A percentile compares a stretch with the other conserved stretches of the same genome.
These are phyloP conservation scores for Picus viridis DNA, from an alignment of 2,797 vertebrate genomes.

Conservation along the genomic window DNA sequence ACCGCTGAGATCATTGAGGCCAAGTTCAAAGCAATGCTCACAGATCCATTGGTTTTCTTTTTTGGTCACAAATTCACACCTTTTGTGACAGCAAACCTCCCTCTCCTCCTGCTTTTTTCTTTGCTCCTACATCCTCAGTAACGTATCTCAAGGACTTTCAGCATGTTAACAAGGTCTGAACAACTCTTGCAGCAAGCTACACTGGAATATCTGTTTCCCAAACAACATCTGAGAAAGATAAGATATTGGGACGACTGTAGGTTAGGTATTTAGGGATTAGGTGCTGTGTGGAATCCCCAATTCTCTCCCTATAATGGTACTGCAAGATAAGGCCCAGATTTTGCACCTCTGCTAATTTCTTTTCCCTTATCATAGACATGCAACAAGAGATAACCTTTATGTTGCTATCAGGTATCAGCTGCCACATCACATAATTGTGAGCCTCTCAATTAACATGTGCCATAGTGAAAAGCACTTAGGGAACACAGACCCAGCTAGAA, in stretches of 20 bases:
- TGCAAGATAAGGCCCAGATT: conserved; percentile 30
- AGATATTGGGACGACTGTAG: background rate
- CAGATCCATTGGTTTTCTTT: background rate
- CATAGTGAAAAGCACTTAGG: background rate
- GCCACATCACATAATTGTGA: background rate
- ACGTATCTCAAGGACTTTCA: background rate
- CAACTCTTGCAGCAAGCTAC: background rate
- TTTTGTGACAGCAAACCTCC: background rate
- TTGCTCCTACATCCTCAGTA: background rate
- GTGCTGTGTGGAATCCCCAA: background rate
- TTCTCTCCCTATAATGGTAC: background rate
- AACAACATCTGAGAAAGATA: background rate
- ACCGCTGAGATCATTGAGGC: no score
- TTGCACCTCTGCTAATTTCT: conserved; percentile 18
- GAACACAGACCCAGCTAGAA: background rate
- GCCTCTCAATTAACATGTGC: conserved; percentile 13
- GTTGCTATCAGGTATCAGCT: conserved; percentile 9
- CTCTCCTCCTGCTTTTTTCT: background rate
- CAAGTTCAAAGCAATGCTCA: background rate
- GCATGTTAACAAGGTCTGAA: background rate
- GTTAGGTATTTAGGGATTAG: background rate
- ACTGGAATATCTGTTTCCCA: background rate
- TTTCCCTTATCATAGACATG: background rate
- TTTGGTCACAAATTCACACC: background rate
- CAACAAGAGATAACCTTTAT: conserved; percentile 50